phyloP scores from a whole-genome alignment of 2,888 invertebrate genomes.

The Pardosa pseudoannulata region DNA sequence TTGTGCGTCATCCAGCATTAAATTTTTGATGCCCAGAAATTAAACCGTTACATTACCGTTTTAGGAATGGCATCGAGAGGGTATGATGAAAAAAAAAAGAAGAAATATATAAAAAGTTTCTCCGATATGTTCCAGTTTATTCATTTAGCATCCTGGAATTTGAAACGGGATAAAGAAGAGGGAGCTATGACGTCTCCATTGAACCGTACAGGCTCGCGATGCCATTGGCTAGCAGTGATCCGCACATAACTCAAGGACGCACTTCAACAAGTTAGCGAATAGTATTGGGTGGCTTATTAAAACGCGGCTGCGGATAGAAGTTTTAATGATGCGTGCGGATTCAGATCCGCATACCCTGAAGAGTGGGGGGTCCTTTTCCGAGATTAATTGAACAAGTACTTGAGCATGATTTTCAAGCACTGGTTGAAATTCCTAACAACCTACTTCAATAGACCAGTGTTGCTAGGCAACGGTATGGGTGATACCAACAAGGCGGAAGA shows the following conservation, averaged over 20 bases:
- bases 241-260: conserved; percentile 7
- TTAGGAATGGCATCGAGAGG: no score
- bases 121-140: no score
- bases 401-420: conserved; percentile 63
- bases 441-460: conserved; percentile 56
- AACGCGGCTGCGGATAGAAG: conserved; percentile 30
- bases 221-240: conserved; percentile 6
- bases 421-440: conserved; percentile 65
- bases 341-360: conserved; percentile 19
- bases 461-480: conserved; percentile 54
- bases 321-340: conserved; percentile 59
- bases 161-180: background rate
- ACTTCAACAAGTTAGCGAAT: conserved; percentile 58
- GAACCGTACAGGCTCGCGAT: background rate
- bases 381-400: conserved; percentile 67
- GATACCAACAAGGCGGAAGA: conserved; percentile 29
- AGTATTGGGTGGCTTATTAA: conserved; percentile 54
- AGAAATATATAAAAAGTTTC: no score
- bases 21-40: no score
- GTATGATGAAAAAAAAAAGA: no score
- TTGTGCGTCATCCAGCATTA: no score
- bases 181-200: background rate
- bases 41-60: no score
- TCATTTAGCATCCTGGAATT: background rate
- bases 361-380: conserved; percentile 37